A percentile compares a stretch with the other conserved stretches of the same genome.
These are phyloP conservation scores for Passerculus sandwichensis DNA, from an alignment of 2,797 vertebrate species.

Conservation along the genomic window DNA sequence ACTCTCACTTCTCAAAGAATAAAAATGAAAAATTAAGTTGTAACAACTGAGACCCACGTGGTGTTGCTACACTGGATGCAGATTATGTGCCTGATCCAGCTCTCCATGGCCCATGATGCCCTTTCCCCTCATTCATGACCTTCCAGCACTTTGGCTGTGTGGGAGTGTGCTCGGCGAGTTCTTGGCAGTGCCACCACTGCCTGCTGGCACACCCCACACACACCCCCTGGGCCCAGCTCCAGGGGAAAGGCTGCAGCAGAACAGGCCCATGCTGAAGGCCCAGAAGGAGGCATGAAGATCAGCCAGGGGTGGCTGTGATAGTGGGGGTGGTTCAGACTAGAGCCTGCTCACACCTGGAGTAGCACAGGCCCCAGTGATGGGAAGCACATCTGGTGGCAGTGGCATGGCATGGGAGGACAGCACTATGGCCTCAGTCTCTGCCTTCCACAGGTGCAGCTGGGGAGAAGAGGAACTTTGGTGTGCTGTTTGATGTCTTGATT, in stretches of 20 bases:
- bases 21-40: background rate
- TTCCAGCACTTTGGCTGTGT: background rate
- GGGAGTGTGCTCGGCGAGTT: accelerated
- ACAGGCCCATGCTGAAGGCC: accelerated
- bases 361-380: accelerated
- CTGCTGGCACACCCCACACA: accelerated
- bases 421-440: background rate
- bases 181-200: background rate
- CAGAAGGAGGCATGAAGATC: background rate
- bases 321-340: background rate
- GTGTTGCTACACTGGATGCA: background rate
- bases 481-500: background rate
- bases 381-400: background rate
- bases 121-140: background rate
- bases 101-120: accelerated
- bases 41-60: background rate
- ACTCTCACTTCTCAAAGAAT: background rate
- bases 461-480: background rate
- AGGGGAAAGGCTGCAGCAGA: background rate
- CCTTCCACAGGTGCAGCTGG: background rate
- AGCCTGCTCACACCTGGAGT: background rate
- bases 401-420: accelerated
- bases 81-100: accelerated
- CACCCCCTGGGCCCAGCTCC: background rate
- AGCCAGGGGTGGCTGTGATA: too few relatives aligned